Percentiles rank a stretch among this genome's conserved stretches.
Evolutionary conservation across 2,888 invertebrate species (phyloP).

Genomic region (Agrotis ipsilon): DNA sequence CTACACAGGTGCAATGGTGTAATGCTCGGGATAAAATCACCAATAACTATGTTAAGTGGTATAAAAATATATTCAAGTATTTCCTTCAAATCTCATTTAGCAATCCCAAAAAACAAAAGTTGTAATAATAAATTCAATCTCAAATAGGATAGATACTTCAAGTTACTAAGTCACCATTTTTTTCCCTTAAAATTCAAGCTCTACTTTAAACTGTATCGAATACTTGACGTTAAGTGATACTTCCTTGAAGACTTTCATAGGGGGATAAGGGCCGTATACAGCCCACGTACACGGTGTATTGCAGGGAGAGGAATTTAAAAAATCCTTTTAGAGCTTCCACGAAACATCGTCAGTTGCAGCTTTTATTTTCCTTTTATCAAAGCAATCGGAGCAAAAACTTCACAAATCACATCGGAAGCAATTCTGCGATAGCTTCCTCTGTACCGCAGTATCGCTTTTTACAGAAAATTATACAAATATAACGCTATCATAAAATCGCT

Average conservation of each 20-base stretch:
- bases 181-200: conserved; percentile 18
- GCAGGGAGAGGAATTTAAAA: conserved; percentile 18
- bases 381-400: conserved; percentile 35
- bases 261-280: conserved; percentile 11
- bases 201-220: conserved; percentile 46
- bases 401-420: conserved; percentile 50
- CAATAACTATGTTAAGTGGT: too few relatives aligned
- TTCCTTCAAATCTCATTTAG: background rate
- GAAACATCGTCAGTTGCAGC: conserved; percentile 32
- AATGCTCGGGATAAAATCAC: background rate
- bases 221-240: conserved; percentile 42
- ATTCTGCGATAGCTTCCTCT: conserved; percentile 37
- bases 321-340: conserved; percentile 10
- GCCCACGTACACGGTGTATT: conserved; percentile 21
- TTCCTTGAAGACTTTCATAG: conserved; percentile 12
- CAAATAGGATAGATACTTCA: background rate
- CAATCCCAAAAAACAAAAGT: background rate
- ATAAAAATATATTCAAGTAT: background rate
- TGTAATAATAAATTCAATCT: background rate
- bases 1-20: background rate
- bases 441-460: conserved; percentile 22
- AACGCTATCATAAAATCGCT: conserved; percentile 21
- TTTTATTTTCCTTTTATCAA: conserved; percentile 35
- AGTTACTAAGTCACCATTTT: background rate
- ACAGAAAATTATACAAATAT: conserved; percentile 54